A percentile compares a stretch with the other conserved stretches of the same genome.
These are phyloP conservation scores for Aphelocoma coerulescens DNA, from an alignment of 2,113 vertebrate genomes.

Conservation along the genomic window DNA sequence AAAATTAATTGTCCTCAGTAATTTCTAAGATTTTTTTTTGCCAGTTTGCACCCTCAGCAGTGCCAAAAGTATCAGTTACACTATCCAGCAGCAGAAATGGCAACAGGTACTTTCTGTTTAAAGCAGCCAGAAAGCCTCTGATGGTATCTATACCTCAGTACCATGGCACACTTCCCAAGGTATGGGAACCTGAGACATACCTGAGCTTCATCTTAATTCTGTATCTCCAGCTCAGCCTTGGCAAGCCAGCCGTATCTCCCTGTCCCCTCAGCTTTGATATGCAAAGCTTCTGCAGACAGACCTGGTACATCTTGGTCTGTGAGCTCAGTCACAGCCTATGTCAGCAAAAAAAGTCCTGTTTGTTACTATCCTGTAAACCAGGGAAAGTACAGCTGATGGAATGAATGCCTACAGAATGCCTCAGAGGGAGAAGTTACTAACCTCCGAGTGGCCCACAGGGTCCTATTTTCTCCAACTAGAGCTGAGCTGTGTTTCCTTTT, in stretches of 20 bases:
- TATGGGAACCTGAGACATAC: neutral
- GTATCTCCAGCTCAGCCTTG: neutral
- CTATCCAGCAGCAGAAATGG: neutral
- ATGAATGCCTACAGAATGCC: neutral
- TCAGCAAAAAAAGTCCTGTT: neutral
- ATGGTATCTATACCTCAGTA: neutral
- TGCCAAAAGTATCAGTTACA: neutral
- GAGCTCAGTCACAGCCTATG: neutral
- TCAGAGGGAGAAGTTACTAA: neutral
- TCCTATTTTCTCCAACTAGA: slow-evolving; percentile 26
- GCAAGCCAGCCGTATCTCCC: neutral
- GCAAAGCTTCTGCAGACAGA: neutral
- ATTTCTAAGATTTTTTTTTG: neutral
- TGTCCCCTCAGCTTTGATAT: neutral
- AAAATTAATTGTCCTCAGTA: neutral
- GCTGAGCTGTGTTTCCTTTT: neutral
- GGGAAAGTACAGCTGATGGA: neutral
- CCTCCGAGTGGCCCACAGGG: slow-evolving; percentile 8
- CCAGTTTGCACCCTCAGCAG: neutral
- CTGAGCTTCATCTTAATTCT: neutral
- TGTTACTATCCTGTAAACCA: neutral
- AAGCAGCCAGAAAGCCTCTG: neutral
- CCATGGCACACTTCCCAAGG: rapidly evolving
- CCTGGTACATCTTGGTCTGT: neutral
- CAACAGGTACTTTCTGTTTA: neutral